Percentiles rank a stretch among this genome's conserved stretches.
phyloP scores from a whole-genome alignment of 2,113 vertebrate genomes.

The Atlantisia rogersi region DNA sequence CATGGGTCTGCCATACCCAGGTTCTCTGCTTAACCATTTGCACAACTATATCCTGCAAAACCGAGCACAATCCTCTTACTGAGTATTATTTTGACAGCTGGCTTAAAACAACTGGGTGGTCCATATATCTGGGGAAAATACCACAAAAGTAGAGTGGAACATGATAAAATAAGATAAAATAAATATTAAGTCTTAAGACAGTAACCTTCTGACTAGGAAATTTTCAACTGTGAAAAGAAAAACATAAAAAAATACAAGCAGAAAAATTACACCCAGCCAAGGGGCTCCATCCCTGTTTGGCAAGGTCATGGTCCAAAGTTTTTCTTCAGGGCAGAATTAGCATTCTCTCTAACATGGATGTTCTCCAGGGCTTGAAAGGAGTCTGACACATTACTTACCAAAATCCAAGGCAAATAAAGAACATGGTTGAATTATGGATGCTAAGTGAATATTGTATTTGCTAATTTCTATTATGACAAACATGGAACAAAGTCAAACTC shows the following conservation, averaged over 20 bases:
- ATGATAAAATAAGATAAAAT: neutral
- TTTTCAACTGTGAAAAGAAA: neutral
- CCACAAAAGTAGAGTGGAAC: neutral
- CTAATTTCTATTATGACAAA: slow-evolving; percentile 15
- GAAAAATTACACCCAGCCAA: neutral
- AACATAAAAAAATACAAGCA: neutral
- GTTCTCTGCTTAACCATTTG: neutral
- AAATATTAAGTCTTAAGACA: neutral
- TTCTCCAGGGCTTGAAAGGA: neutral
- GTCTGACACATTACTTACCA: neutral
- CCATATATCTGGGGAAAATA: neutral
- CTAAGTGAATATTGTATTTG: neutral
- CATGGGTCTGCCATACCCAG: neutral
- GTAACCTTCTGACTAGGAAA: neutral
- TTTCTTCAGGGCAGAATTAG: neutral
- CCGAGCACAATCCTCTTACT: neutral
- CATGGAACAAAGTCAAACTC: neutral
- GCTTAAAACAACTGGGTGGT: slow-evolving; percentile 34
- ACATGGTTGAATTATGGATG: neutral
- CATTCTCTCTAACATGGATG: neutral
- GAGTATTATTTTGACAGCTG: slow-evolving; percentile 38
- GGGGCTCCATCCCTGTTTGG: neutral
- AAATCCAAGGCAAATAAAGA: slow-evolving; percentile 15
- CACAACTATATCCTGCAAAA: neutral
- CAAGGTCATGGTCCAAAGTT: neutral